Percentiles rank a stretch among this genome's conserved stretches.
These are phyloP conservation scores for Meriones unguiculatus DNA, from an alignment of 2,113 vertebrate species.

Conservation along the genomic window DNA sequence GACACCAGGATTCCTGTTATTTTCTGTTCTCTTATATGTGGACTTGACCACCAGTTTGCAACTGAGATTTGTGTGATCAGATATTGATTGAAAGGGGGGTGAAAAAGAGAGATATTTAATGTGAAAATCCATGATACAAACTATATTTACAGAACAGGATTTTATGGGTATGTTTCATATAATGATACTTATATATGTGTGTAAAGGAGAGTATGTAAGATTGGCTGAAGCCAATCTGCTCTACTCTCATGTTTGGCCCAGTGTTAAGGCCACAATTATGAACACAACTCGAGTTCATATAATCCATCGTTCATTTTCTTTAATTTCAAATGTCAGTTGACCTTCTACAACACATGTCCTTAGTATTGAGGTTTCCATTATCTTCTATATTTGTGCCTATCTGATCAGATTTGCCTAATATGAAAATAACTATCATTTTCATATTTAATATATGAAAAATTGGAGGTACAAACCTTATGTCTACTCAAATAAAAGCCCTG, in stretches of 20 bases:
- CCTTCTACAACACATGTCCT: background rate
- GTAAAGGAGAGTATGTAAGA: background rate
- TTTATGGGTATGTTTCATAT: background rate
- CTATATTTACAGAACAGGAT: background rate
- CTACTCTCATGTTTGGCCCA: background rate
- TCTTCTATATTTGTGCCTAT: background rate
- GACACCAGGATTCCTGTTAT: background rate
- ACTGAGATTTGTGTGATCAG: background rate
- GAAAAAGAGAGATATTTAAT: background rate
- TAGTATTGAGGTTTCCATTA: background rate
- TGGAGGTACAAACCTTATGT: background rate
- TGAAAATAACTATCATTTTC: background rate
- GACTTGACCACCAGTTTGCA: background rate
- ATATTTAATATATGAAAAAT: background rate
- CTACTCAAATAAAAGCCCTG: background rate
- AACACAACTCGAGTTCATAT: background rate
- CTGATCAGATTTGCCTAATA: background rate
- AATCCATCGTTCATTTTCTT: background rate
- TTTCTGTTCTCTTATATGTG: background rate
- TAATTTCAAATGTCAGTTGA: slow-evolving; percentile 43
- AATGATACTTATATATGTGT: background rate
- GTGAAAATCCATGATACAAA: background rate
- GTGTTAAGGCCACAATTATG: background rate
- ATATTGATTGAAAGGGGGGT: background rate
- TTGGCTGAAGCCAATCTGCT: background rate